Percentiles rank a stretch among this genome's conserved stretches.
These are phyloP conservation scores for Drosophila leontia DNA, from an alignment of 1,140 invertebrate genomes.

Conservation along the genomic window DNA sequence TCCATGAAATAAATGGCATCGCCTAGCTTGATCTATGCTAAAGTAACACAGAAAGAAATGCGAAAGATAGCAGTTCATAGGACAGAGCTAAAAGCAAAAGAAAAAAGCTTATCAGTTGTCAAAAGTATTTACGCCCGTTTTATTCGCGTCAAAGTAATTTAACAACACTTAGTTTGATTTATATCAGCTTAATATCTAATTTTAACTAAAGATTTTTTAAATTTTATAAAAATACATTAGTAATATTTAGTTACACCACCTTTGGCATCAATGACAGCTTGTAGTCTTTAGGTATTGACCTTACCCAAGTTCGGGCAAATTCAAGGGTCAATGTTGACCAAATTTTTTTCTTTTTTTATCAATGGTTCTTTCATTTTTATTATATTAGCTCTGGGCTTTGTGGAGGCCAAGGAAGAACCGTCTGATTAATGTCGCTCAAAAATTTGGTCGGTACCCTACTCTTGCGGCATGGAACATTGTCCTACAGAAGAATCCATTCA, in stretches of 20 bases:
- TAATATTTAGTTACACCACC: constrained; percentile 17
- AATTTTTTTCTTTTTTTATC: constrained; percentile 13
- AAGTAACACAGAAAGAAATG: too few species aligned
- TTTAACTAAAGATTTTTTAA: constrained; percentile 7
- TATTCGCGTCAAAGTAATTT: constrained; percentile 9
- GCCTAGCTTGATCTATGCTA: too few species aligned
- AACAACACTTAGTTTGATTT: constrained; percentile 6
- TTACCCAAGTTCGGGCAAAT: constrained; percentile 10
- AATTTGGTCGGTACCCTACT: constrained; percentile 19
- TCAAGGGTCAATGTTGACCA: constrained; percentile 9
- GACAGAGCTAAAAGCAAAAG: too few species aligned
- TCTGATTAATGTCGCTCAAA: not conserved
- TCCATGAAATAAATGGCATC: too few species aligned
- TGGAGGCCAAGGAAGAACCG: constrained; percentile 17
- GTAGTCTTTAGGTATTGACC: not conserved
- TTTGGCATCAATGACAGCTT: constrained; percentile 15
- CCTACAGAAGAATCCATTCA: not conserved
- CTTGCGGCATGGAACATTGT: constrained; percentile 23
- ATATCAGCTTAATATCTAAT: constrained; percentile 12
- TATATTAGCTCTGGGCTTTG: constrained; percentile 1
- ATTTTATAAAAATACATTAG: not conserved
- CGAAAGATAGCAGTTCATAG: too few species aligned
- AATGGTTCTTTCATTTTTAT: constrained; percentile 12
- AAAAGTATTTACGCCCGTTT: constrained; percentile 6
- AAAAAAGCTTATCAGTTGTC: constrained; percentile 1